A percentile compares a stretch with the other conserved stretches of the same genome.
Conservation (phyloP, 23 tunicate species). For the Oikopleura dioica region DNA sequence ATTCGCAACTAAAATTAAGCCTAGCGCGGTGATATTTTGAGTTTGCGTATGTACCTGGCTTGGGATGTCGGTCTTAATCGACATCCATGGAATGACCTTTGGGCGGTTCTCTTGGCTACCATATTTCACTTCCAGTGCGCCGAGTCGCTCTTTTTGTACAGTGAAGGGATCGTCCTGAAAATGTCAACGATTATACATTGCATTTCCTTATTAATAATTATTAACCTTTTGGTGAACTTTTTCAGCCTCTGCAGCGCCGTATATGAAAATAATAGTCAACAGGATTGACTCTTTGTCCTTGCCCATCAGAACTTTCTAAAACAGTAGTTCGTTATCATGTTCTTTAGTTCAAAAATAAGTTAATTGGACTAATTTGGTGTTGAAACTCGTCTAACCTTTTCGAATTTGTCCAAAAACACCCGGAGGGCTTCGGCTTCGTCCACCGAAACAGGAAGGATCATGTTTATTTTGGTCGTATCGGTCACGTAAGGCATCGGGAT, state of each 20-base stretch:
- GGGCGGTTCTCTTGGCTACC: conserved; percentile 9
- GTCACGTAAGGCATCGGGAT: conserved; percentile 99
- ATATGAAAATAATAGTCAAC: conserved; percentile 49
- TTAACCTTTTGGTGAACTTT: conserved; percentile 35
- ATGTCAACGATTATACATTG: too few relatives aligned
- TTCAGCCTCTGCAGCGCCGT: conserved; percentile 51
- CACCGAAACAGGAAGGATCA: conserved; percentile 38
- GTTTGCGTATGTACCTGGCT: conserved; percentile 28
- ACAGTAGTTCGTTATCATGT: not conserved
- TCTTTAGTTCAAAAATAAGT: not conserved
- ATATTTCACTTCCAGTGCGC: conserved; percentile 35
- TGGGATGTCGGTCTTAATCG: conserved; percentile 81
- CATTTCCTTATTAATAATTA: too few relatives aligned
- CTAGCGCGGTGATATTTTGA: not conserved
- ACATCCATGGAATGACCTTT: conserved; percentile 84
- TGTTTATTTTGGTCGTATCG: conserved; percentile 49
- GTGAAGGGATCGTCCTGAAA: conserved; percentile 57
- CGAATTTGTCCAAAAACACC: conserved; percentile 40
- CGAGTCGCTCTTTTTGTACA: conserved; percentile 34
- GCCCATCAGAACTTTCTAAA: conserved; percentile 30
- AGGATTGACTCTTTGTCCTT: conserved; percentile 45
- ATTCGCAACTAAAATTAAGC: conserved; percentile 32
- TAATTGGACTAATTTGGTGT: too few relatives aligned
- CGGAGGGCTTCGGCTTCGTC: conserved; percentile 31
- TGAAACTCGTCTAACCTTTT: conserved; percentile 41